These are phyloP conservation scores for Abrostola triplasia DNA, from an alignment of 2,888 invertebrate species.

Conservation along the genomic window DNA sequence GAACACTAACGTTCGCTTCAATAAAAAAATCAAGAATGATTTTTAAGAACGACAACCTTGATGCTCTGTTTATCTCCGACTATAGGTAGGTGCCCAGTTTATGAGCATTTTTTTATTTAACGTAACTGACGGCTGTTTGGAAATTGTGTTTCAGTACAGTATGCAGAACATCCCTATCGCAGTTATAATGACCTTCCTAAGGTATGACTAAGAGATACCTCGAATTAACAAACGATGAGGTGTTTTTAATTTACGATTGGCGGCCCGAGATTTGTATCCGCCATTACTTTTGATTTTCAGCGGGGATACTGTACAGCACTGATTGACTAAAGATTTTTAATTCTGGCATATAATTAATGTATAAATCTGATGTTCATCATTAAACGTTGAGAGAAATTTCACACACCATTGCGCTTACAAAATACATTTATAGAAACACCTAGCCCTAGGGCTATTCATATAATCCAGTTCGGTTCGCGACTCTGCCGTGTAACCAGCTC, in stretches of 20 bases:
- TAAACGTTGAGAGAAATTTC: no score
- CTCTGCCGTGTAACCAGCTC: no score
- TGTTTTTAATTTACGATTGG: conserved; percentile 48
- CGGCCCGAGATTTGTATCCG: conserved; percentile 37
- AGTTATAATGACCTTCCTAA: conserved; percentile 27
- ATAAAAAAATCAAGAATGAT: conserved; percentile 83
- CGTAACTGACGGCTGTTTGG: conserved; percentile 78
- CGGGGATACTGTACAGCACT: conserved; percentile 13
- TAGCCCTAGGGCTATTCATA: no score
- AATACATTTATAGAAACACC: no score
- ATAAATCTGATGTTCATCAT: no score
- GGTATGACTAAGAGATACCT: conserved; percentile 35
- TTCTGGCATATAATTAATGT: no score
- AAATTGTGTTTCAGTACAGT: conserved; percentile 67
- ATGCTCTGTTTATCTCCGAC: conserved; percentile 79
- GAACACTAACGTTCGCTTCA: conserved; percentile 77
- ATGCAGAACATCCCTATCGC: conserved; percentile 42
- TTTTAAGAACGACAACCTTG: conserved; percentile 86
- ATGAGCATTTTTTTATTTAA: conserved; percentile 78
- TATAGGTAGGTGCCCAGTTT: conserved; percentile 80
- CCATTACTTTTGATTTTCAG: conserved; percentile 42
- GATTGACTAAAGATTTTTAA: no score
- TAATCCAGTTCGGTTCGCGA: no score
- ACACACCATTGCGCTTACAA: no score
- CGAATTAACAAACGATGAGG: conserved; percentile 42